Base-by-base conservation (phyloP, 1,140 invertebrate species). In the Drosophila virilis region DNA sequence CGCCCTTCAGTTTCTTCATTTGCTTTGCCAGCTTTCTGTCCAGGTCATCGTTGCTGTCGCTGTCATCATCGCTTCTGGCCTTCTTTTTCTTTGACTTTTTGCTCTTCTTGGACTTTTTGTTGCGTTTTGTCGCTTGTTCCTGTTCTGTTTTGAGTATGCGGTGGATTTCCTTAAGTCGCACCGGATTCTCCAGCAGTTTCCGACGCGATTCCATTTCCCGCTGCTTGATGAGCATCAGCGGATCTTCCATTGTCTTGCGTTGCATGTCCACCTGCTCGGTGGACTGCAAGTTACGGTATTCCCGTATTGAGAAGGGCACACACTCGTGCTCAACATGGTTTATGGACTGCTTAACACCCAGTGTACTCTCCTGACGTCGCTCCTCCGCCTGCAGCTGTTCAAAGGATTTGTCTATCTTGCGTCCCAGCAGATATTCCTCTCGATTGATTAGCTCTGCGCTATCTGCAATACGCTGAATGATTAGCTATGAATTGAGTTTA, bases 381-480 rank as follows among this genome's bases (percentile, higher is more conserved):
- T 96, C 95, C 37, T 94, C 92, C 67, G 94, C 93, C 70, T 94
- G 93, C 15, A 95, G 74, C 67, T 95, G 93, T 70, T 97, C 96
- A 93, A 97, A 95, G 46, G 95, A 94, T 93, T 97, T 98, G 84
- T 98, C 98, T 67, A 99, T 95, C 59, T 95, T 93, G 82, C 96
- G 95, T 1, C 98, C 98, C n/a, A 92, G 93, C 2, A 99, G 93
- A 93, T 98, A 99, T 68, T 98, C 97, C 91, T 99, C 97, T 38
- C 95, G 93, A 74, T 98, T 96, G 6, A 96, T 89, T 2, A 91
- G 60, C 28, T 92, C 91, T 0, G 64, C 72, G 38, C 72, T 82
- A 8, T 85, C 91, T 92, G 43, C 1, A 58, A 54, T 10, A 8
- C 9, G 5, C n/a, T n/a, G 1, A 8, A 32, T 15, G 7, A 43